Percentiles rank a stretch among this genome's conserved stretches.
These are phyloP conservation scores for Meloidogyne hapla DNA, from an alignment of 1,140 invertebrate species.

Conservation along the genomic window DNA sequence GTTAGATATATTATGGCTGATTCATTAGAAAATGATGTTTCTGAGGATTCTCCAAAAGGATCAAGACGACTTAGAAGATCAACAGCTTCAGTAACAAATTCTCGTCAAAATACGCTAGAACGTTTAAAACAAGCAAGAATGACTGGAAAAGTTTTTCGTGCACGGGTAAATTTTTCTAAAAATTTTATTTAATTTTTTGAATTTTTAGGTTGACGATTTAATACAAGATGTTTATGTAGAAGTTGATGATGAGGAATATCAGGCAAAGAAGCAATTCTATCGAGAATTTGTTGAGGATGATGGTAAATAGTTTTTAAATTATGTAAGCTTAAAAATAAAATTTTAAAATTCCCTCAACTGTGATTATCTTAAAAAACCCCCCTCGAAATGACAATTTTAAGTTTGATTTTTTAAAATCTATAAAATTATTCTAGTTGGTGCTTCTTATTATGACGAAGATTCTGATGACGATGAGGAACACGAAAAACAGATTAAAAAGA, in stretches of 20 bases:
- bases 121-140: slow-evolving; percentile 26
- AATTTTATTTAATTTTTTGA: background rate
- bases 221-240: slow-evolving; percentile 45
- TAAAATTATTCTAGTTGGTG: slow-evolving; percentile 19
- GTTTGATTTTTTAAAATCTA: background rate
- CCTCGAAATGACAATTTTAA: no score
- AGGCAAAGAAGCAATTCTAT: slow-evolving; percentile 24
- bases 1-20: background rate
- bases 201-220: slow-evolving; percentile 43
- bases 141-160: slow-evolving; percentile 16
- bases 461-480: slow-evolving; percentile 35
- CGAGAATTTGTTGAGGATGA: slow-evolving; percentile 42
- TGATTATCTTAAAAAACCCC: no score
- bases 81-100: background rate
- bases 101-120: background rate
- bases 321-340: no score
- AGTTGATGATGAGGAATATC: slow-evolving; percentile 44
- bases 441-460: slow-evolving; percentile 29
- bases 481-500: slow-evolving; percentile 8
- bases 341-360: background rate
- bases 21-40: background rate
- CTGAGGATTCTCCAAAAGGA: background rate
- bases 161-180: slow-evolving; percentile 15
- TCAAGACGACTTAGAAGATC: background rate
- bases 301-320: slow-evolving; percentile 18